Percentiles rank a stretch among this genome's conserved stretches.
Evolutionary conservation across 2,888 invertebrate genomes (phyloP).

Genomic region (Copidosoma aretas): DNA sequence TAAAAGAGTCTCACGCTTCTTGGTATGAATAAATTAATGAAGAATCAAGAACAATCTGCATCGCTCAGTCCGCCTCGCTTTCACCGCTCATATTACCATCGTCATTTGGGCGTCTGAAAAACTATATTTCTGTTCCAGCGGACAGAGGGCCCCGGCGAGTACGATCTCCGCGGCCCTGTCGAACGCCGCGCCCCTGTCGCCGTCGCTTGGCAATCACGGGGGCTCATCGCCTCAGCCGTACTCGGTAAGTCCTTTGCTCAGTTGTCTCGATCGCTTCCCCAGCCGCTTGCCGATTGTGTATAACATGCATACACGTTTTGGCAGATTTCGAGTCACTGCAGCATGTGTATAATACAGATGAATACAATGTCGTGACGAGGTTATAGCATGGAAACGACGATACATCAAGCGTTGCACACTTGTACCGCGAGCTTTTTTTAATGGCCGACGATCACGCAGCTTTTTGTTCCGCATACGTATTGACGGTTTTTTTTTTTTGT

Average conservation of each 20-base stretch:
- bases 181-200: conserved; percentile 66
- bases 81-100: too few species aligned
- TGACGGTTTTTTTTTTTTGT: not conserved
- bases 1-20: too few species aligned
- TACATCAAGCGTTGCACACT: too few species aligned
- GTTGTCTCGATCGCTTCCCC: not conserved
- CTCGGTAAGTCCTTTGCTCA: conserved; percentile 67
- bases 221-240: conserved; percentile 69
- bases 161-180: conserved; percentile 78
- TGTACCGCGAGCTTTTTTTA: too few species aligned
- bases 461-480: too few species aligned
- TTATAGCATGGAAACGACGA: too few species aligned
- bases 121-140: conserved; percentile 62
- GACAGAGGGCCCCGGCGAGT: conserved; percentile 74
- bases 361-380: too few species aligned
- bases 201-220: conserved; percentile 69
- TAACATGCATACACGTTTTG: not conserved
- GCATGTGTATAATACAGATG: not conserved
- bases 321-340: not conserved
- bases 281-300: not conserved
- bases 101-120: too few species aligned
- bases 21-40: too few species aligned
- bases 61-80: too few species aligned
- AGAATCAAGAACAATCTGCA: too few species aligned
- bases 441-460: too few species aligned